Evolutionary conservation across 2,888 invertebrate genomes (phyloP).

Genomic region (Ennomos fuscantarius): DNA sequence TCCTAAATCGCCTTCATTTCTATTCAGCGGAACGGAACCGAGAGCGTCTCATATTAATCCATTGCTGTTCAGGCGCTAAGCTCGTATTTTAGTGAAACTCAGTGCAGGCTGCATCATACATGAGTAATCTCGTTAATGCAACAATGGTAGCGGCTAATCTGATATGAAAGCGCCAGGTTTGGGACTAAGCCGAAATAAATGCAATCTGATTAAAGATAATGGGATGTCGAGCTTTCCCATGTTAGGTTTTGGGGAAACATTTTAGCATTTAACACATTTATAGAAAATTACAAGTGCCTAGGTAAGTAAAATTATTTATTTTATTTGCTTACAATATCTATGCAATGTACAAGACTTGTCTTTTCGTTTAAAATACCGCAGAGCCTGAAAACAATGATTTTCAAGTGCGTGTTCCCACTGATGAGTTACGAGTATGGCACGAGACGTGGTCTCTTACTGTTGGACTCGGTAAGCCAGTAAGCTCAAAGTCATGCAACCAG

Average conservation of each 20-base stretch:
- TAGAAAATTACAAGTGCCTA: too few relatives aligned
- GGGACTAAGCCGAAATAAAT: constrained; percentile 49
- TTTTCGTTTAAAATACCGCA: too few relatives aligned
- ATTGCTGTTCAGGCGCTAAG: constrained; percentile 58
- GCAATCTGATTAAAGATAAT: constrained; percentile 48
- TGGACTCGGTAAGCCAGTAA: too few relatives aligned
- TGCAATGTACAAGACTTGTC: too few relatives aligned
- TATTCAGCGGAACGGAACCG: constrained; percentile 24
- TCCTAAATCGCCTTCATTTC: background rate
- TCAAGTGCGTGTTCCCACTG: too few relatives aligned
- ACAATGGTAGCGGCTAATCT: constrained; percentile 68
- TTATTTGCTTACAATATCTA: too few relatives aligned
- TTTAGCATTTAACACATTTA: constrained; percentile 7
- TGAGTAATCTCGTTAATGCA: constrained; percentile 68
- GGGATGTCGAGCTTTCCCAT: constrained; percentile 35
- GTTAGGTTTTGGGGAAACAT: constrained; percentile 23
- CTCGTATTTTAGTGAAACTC: constrained; percentile 68
- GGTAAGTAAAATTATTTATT: too few relatives aligned
- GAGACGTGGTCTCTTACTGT: too few relatives aligned
- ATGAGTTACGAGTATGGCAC: too few relatives aligned
- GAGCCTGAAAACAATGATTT: too few relatives aligned
- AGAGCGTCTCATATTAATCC: constrained; percentile 47
- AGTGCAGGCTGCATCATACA: constrained; percentile 63
- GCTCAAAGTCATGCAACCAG: too few relatives aligned
- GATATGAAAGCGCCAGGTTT: constrained; percentile 52